Base-by-base conservation (phyloP, 1,140 invertebrate genomes). In the Penaeus chinensis region DNA sequence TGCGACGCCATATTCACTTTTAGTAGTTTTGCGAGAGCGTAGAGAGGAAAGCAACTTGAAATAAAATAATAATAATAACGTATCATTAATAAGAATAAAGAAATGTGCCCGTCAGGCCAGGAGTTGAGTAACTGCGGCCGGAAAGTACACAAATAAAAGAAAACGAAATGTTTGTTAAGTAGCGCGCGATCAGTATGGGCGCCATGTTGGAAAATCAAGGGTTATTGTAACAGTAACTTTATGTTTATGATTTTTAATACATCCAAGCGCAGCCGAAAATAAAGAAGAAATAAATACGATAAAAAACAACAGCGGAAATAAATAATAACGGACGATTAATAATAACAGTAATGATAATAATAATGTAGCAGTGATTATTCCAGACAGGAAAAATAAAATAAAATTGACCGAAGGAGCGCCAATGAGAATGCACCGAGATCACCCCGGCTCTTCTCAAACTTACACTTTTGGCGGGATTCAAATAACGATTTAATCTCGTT, bases 401-500 rank as follows among this genome's bases (percentile, higher is more conserved):
- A 79, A 32, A 20, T 81, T 22, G 32, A 24, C n/a, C 13, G 83
- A 32, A 79, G 69, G 24, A 24, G 37, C 62, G n/a, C 13, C 3
- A 84, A 18, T 81, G 32, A 20, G 81, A 81, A 63, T 91, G 82
- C 79, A 85, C 84, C 89, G 90, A 89, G 89, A 91, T 85, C 91
- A 90, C 87, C 87, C 90, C 85, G 92, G 91, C 62, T 92, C 92
- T 84, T 93, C 91, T 62, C 94, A 11, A 16, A 54, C 54, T 89
- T 89, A 89, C 89, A 71, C 79, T 87, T 85, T 78, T 27, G 61
- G 24, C 89, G 84, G 37, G 66, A 63, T 22, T 89, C 89, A 79
- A 89, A 89, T 32, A 86, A 74, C 18, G 84, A 32, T 69, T 82
- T 89, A 65, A 79, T 65, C n/a, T 90, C 89, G 3, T 24, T 60